Conservation (phyloP, 1,140 invertebrate species). For the Bombus consobrinus region DNA sequence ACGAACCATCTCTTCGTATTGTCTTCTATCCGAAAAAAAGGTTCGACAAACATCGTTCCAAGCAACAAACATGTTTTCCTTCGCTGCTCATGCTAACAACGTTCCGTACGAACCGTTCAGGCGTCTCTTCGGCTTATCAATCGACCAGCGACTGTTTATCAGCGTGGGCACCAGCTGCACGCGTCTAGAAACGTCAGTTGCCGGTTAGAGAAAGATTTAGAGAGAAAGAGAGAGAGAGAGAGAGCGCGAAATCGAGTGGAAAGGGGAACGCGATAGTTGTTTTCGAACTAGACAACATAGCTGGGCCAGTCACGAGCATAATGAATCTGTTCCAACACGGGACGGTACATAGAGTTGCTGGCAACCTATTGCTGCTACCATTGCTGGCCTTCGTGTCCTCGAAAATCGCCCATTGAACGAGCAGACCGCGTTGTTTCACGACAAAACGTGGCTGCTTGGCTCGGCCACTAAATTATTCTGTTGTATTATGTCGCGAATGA, state of each 20-base stretch:
- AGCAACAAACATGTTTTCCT: not conserved
- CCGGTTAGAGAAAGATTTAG: slow-evolving; percentile 11
- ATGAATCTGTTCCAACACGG: slow-evolving; percentile 73
- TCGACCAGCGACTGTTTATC: not conserved
- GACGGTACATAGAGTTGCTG: slow-evolving; percentile 50
- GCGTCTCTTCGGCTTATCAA: not conserved
- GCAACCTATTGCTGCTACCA: slow-evolving; percentile 3
- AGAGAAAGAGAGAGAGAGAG: not conserved
- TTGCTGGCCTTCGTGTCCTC: slow-evolving; percentile 33
- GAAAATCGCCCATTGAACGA: slow-evolving; percentile 20
- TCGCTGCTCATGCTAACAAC: not conserved
- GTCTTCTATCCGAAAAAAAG: too few relatives aligned
- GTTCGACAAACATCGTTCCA: not conserved
- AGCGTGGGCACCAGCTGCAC: not conserved
- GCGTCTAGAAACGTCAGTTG: not conserved
- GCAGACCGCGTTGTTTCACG: slow-evolving; percentile 3
- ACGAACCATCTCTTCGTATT: too few relatives aligned
- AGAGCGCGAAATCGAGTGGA: too few relatives aligned
- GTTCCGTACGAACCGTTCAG: too few relatives aligned
- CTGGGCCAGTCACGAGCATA: slow-evolving; percentile 67
- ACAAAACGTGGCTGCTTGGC: not conserved
- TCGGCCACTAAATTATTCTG: slow-evolving; percentile 5
- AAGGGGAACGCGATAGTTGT: slow-evolving; percentile 65
- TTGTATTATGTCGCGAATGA: not conserved
- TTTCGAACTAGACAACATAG: slow-evolving; percentile 69